phyloP scores from a whole-genome alignment of 2,888 invertebrate genomes.

The Tetropium fuscum region DNA sequence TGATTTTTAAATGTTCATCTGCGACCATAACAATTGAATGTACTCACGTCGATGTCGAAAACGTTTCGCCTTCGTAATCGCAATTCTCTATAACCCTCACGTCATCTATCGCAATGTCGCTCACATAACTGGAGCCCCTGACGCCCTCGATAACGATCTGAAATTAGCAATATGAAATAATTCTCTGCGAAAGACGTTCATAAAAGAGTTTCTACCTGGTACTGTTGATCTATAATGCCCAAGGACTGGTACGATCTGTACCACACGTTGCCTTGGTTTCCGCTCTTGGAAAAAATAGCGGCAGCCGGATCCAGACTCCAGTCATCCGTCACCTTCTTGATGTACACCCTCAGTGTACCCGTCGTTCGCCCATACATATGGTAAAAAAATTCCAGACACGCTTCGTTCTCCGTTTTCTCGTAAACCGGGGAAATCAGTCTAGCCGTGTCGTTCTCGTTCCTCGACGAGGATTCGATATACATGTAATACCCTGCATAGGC shows the following conservation, averaged over 20 bases:
- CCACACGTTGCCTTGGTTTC: constrained; percentile 81
- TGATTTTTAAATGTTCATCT: not conserved
- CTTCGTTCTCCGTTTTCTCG: constrained; percentile 43
- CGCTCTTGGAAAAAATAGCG: constrained; percentile 72
- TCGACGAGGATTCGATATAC: constrained; percentile 82
- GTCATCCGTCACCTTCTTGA: constrained; percentile 64
- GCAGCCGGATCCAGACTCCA: constrained; percentile 65
- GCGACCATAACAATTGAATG: not conserved
- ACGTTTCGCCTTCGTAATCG: constrained; percentile 57
- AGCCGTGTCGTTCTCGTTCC: constrained; percentile 74
- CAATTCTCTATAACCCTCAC: constrained; percentile 75
- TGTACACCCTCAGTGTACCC: constrained; percentile 70
- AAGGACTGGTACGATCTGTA: constrained; percentile 68
- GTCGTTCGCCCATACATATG: constrained; percentile 81
- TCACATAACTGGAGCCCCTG: constrained; percentile 74
- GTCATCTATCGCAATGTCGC: constrained; percentile 87
- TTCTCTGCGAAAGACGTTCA: not conserved
- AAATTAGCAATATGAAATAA: constrained; percentile 51
- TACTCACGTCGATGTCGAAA: constrained; percentile 49
- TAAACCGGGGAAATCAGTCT: constrained; percentile 81
- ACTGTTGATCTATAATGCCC: constrained; percentile 66
- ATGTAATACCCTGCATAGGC: constrained; percentile 78
- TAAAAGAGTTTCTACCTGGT: constrained; percentile 66
- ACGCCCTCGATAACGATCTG: constrained; percentile 84
- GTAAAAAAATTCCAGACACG: constrained; percentile 79